Conservation (phyloP, 2,797 vertebrate species). For the Lepus oiostolus region DNA sequence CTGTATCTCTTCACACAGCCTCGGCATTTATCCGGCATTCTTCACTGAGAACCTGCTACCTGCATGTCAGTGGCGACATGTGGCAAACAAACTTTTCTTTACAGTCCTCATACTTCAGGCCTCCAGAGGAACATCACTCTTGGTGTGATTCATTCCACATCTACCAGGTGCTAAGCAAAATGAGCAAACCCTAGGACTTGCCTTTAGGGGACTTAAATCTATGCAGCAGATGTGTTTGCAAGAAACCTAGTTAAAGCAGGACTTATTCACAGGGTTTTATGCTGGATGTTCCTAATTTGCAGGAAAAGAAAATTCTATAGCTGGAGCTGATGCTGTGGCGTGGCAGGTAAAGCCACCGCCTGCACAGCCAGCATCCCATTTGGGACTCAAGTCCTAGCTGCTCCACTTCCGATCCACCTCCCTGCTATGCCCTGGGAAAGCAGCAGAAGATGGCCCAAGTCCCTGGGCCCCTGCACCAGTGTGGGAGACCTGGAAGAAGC, state of each 20-base stretch:
- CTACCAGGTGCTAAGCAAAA: neutral
- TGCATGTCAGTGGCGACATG: neutral
- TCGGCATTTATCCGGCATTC: neutral
- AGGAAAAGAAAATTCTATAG: neutral
- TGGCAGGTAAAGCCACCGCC: too few species aligned
- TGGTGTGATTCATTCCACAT: neutral
- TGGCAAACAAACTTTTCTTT: neutral
- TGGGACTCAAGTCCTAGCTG: too few species aligned
- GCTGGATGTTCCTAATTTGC: neutral
- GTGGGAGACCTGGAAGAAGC: too few species aligned
- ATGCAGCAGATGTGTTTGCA: neutral
- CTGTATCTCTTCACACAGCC: neutral
- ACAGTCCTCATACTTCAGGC: neutral
- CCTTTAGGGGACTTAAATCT: neutral
- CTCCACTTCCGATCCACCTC: too few species aligned
- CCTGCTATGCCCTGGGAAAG: too few species aligned
- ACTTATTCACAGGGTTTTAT: neutral
- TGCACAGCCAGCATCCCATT: too few species aligned
- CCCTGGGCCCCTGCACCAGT: too few species aligned
- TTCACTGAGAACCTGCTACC: neutral
- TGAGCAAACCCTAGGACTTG: neutral
- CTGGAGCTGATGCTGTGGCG: too few species aligned
- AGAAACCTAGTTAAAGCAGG: neutral
- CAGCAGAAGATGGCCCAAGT: too few species aligned
- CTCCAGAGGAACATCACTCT: neutral